Conservation (phyloP, 2,797 vertebrate genomes). For the Chromobotia macracanthus region DNA sequence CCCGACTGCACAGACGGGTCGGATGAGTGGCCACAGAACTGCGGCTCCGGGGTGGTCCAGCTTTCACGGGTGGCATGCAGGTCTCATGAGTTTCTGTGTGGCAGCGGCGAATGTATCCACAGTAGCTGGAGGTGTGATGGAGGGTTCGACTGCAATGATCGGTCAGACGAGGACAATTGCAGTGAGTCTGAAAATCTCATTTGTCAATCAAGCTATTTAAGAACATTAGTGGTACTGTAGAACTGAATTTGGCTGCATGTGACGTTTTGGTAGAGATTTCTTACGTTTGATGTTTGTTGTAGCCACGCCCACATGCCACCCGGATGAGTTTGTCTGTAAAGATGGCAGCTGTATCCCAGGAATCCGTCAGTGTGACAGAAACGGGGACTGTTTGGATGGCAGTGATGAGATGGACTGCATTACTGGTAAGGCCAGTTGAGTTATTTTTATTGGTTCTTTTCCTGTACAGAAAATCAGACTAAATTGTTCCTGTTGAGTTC, state of each 20-base stretch:
- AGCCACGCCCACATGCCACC: conserved; percentile 72
- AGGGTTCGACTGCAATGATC: conserved; percentile 78
- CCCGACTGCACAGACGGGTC: conserved; percentile 82
- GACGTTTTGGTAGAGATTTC: not conserved
- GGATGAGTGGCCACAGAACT: conserved; percentile 81
- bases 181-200: conserved; percentile 71
- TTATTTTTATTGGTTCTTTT: too few relatives aligned
- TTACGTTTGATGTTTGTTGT: conserved; percentile 15
- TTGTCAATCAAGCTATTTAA: not conserved
- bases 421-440: conserved; percentile 67
- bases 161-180: conserved; percentile 84
- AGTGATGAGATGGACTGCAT: conserved; percentile 84
- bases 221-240: not conserved
- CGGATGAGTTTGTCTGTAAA: conserved; percentile 82
- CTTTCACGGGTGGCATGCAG: conserved; percentile 62
- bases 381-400: conserved; percentile 78
- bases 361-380: conserved; percentile 78
- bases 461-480: too few relatives aligned
- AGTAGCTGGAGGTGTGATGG: conserved; percentile 83
- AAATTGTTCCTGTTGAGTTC: not conserved
- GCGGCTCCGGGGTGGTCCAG: conserved; percentile 24
- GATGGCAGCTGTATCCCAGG: conserved; percentile 83
- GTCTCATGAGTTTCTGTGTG: conserved; percentile 77
- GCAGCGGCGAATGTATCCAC: conserved; percentile 79
- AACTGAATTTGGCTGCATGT: too few relatives aligned